phyloP scores from a whole-genome alignment of 2,797 vertebrate species.

The Lepus townsendii region DNA sequence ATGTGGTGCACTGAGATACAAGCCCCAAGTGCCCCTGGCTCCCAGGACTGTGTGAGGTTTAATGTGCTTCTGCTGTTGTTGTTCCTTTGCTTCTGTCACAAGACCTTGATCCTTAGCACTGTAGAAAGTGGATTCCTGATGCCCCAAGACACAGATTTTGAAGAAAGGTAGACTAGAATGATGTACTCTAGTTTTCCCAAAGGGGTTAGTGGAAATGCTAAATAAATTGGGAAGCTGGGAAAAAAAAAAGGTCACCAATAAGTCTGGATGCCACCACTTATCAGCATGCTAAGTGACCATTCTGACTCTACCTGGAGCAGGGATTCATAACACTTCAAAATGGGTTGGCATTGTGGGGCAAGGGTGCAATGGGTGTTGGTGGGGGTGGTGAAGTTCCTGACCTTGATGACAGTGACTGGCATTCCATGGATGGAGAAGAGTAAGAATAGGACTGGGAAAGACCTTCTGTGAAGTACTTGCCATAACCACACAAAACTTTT shows the following conservation, averaged over 20 bases:
- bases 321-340: background rate
- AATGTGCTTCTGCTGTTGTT: background rate
- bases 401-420: background rate
- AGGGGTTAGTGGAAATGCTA: background rate
- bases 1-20: background rate
- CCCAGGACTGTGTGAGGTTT: background rate
- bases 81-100: constrained; percentile 12
- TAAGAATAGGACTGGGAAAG: background rate
- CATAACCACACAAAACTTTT: background rate
- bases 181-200: background rate
- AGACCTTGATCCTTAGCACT: background rate
- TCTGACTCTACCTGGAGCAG: background rate
- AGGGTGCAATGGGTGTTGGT: too few species aligned
- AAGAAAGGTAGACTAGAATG: background rate
- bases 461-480: background rate
- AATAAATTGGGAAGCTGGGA: background rate
- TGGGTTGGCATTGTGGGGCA: background rate
- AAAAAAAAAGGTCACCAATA: background rate
- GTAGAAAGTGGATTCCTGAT: background rate
- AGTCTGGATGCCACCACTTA: background rate
- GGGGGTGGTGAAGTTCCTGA: background rate
- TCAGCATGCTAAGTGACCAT: background rate
- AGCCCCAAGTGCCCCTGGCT: background rate
- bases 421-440: background rate
- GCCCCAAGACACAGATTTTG: background rate